These are phyloP conservation scores for Cyclura pinguis DNA, from an alignment of 2,797 vertebrate species.

Conservation along the genomic window DNA sequence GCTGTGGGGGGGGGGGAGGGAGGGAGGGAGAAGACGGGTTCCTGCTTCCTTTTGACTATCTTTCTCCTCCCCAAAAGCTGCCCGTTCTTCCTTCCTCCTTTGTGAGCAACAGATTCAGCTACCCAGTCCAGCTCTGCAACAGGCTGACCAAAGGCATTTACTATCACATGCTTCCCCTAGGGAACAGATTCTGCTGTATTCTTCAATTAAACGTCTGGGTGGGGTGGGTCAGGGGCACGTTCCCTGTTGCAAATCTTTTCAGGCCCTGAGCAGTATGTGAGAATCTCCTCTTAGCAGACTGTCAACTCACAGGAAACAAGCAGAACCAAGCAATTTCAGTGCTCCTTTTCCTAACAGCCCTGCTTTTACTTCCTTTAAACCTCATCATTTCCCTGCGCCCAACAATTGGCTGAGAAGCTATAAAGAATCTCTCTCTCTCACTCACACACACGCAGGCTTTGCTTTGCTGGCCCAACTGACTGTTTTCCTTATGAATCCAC, in stretches of 20 bases:
- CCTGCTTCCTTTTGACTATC: no score
- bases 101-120: no score
- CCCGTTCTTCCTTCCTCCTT: background rate
- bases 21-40: no score
- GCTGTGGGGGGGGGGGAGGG: background rate
- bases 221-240: background rate
- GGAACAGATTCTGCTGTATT: no score
- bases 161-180: background rate
- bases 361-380: background rate
- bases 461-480: accelerated
- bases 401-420: background rate
- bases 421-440: no score
- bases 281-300: background rate
- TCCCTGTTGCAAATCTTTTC: background rate
- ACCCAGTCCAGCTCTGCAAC: background rate
- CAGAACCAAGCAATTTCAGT: background rate
- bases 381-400: no score
- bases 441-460: accelerated
- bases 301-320: background rate
- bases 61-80: background rate
- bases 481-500: background rate
- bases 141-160: background rate
- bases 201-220: background rate
- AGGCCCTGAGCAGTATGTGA: background rate
- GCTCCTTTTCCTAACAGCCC: background rate